Evolutionary conservation across 2,797 vertebrate species (phyloP), one percentile per base, ranked within the genome.

Genomic region (Cynodonichthys magdalenae): DNA sequence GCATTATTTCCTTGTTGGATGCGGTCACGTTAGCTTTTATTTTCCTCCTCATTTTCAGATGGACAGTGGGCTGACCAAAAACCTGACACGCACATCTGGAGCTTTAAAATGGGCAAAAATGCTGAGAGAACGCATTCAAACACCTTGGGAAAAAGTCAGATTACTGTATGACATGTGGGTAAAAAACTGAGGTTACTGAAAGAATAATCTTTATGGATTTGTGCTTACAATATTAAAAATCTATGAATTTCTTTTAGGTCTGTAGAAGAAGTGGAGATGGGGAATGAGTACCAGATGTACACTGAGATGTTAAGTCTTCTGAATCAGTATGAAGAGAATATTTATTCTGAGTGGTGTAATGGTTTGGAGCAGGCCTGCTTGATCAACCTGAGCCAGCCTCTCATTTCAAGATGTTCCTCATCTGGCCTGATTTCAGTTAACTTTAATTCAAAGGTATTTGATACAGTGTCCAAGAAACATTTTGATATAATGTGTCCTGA

Each of bases 41-140:
- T 11, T 31, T 20, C 53, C 24, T 31, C 1, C 27, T 54, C 79
- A 50, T 86, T 67, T 63, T 71, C 39, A 90, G 92, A 59, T 81
- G 53, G 81, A 89, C 69, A 74, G 51, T 2, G 82, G 88, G 51
- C 74, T 84, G 61, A 69, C 78, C 42, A 96, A 94, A 88, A 95
- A 95, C 76, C 94, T 93, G 89, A 80, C 93, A 36, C 70, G 80
- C 57, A 91, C 90, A 71, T 94, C 94, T 41, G 93, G 92, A 78
- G 91, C 90, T 36, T 75, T 95, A 55, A 93, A 93, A 71, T 94
- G 90, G 91, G 89, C 91, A 76, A 92, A 91, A 87, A 93, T 95
- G 86, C 77, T 94, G 6, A 90, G 90, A 78, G 86, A 92, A 58
- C 70, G 78, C 63, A 90, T 95, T 69, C 75, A 94, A 59, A 84